phyloP scores from a whole-genome alignment of 2,113 vertebrate species.

The Amblyopsis rosae region DNA sequence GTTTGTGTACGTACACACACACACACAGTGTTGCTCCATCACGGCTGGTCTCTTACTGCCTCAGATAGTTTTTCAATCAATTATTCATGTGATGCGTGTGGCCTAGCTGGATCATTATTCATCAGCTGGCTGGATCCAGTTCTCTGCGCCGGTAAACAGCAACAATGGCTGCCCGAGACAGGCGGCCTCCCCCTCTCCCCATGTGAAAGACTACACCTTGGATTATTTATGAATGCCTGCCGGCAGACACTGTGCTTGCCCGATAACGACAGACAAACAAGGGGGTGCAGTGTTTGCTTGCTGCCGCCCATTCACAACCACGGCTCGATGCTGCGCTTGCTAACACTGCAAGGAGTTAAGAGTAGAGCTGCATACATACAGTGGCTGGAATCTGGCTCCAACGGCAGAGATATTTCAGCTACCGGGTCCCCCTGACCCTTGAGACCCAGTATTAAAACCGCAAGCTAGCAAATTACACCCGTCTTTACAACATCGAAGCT shows the following conservation, averaged over 20 bases:
- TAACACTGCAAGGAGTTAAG: background rate
- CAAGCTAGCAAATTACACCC: too few relatives aligned
- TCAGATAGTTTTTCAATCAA: conserved; percentile 74
- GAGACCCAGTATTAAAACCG: too few relatives aligned
- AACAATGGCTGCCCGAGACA: conserved; percentile 32
- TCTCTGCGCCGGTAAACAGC: conserved; percentile 58
- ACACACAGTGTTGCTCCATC: conserved; percentile 8
- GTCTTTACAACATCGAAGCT: too few relatives aligned
- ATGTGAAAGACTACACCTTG: conserved; percentile 55
- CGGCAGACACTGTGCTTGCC: conserved; percentile 28
- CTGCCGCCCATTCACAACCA: conserved; percentile 4
- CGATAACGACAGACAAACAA: conserved; percentile 38
- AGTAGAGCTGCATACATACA: too few relatives aligned
- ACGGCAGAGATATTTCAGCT: too few relatives aligned
- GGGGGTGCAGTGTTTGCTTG: background rate
- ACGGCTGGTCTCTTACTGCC: conserved; percentile 37
- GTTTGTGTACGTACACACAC: background rate
- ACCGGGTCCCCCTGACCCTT: too few relatives aligned
- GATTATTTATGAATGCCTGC: conserved; percentile 53
- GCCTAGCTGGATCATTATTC: conserved; percentile 72
- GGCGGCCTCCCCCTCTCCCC: conserved; percentile 17
- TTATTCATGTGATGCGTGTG: conserved; percentile 70
- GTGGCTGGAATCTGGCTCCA: too few relatives aligned
- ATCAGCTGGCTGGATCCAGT: conserved; percentile 68
- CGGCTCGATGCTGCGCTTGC: conserved; percentile 2